Conservation (phyloP, 1,140 invertebrate species). For the Cyclina sinensis region DNA sequence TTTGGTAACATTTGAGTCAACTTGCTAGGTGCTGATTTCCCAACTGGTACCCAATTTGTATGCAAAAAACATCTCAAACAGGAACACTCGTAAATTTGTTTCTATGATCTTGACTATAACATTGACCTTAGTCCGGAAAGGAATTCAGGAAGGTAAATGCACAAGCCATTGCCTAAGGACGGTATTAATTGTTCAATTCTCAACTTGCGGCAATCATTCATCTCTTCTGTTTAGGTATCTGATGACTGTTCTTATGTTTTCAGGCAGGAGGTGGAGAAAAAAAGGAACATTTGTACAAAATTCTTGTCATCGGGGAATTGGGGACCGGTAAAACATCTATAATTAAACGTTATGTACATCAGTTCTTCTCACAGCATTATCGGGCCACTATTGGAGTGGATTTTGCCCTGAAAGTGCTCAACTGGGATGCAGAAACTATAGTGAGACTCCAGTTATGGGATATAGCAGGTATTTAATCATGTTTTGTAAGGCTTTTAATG, state of each 20-base stretch:
- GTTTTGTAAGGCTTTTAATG: too few relatives aligned
- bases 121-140: too few relatives aligned
- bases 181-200: neutral
- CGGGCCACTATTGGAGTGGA: slow-evolving; percentile 99
- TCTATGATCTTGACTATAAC: too few relatives aligned
- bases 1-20: too few relatives aligned
- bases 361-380: slow-evolving; percentile 99
- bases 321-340: slow-evolving; percentile 99
- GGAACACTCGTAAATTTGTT: too few relatives aligned
- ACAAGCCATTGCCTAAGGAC: neutral
- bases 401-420: slow-evolving; percentile 98
- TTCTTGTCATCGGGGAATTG: slow-evolving; percentile 99
- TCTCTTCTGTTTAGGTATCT: too few relatives aligned
- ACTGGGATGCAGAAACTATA: slow-evolving; percentile 98
- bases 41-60: too few relatives aligned
- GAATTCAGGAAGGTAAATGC: too few relatives aligned
- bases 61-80: too few relatives aligned
- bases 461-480: slow-evolving; percentile 96
- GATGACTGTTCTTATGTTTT: slow-evolving; percentile 46
- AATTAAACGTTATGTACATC: slow-evolving; percentile 98
- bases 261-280: slow-evolving; percentile 87
- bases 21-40: too few relatives aligned
- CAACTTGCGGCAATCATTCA: too few relatives aligned
- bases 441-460: slow-evolving; percentile 99
- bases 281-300: slow-evolving; percentile 98